Base-by-base conservation (phyloP, 1,140 invertebrate species). In the Lordiphosa collinella region DNA sequence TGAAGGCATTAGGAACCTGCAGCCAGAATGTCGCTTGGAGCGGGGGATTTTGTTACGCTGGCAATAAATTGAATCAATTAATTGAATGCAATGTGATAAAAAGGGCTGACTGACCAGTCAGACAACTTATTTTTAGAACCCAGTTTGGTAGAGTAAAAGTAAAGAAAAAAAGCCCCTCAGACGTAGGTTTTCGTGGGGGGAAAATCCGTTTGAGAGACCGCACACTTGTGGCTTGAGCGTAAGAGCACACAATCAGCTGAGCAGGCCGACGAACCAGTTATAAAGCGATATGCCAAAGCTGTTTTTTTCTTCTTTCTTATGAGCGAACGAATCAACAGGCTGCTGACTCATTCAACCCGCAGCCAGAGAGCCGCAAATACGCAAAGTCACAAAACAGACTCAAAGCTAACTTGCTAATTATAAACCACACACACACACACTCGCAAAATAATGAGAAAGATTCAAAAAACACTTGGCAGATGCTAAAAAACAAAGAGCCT, bases 1-100 rank as follows among this genome's bases (percentile, higher is more conserved):
- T 82, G 70, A 82, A 82, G 75, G 49, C 76, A 82, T 80, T 79
- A 82, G 34, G 6, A 34, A 18, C 29, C 13, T 34, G 60, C 36
- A 13, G 32, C 13, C 50, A 9, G 18, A 80, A 80, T 80, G 75
- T 82, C 71, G 71, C 61, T 32, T 50, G 32, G n/a, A n/a, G n/a
- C n/a, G 69, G 66, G 52, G 13, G 31, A 41, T 37, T 34, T 47
- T 48, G 13, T 40, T 44, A 40, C 38, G 22, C 46, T 29, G 10
- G 37, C 53, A 41, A 66, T 66, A 66, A 66, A 43, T 50, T 49
- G 37, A 70, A 60, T 55, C 36, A 63, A 64, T 79, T 73, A 71
- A 66, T 66, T 55, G 49, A 64, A 64, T 64, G 18, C 25, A 65
- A 37, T 25, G 54, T 41, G 32, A 36, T 51, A 46, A 66, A 13